Evolutionary conservation across 2,888 invertebrate species (phyloP), one percentile per base, ranked within the genome.

Genomic region (Synergus japonicus): DNA sequence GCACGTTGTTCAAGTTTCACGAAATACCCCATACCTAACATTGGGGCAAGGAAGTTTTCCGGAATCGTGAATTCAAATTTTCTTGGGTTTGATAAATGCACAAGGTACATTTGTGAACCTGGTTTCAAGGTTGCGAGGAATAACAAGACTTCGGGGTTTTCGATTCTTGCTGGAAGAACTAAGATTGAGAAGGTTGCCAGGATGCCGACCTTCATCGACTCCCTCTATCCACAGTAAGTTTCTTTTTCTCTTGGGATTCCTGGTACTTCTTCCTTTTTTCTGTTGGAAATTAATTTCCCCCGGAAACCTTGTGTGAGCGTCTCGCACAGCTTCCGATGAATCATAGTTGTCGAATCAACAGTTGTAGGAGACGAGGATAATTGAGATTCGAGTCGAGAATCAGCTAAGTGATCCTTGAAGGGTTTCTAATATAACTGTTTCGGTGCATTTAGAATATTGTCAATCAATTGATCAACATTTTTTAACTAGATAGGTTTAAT

Each of bases 221-320:
- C 83, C 22, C 83, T 86, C 44, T 90, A 89, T 67, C 87, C 90
- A 7, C 89, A 81, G 91, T 91, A 79, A 90, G 91, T 89, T 80
- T 18, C 12, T 46, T 22, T 67, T 77, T 12, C 13, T 46, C 79
- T 15, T 22, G 10, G 12, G 9, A 66, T 18, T n/a, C n/a, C 29
- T 64, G 15, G 4, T 49, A 41, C 13, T 67, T 49, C 22, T 69
- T 13, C 63, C 15, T 46, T 43, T 76, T 73, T 9, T 43, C n/a
- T 29, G 54, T 43, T 78, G 13, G 4, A 66, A 58, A 76, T 18
- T 54, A 78, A 78, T 63, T 58, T 73, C 15, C 13, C 12, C 60
- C 58, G 18, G 76, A 67, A 63, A 65, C 46, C 10, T 41, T 63
- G 10, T 4, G 44, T 22, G 49, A 69, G 13, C n/a, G 67, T 18